Evolutionary conservation across 2,888 invertebrate species (phyloP).

Genomic region (Standfussiana lucernea): DNA sequence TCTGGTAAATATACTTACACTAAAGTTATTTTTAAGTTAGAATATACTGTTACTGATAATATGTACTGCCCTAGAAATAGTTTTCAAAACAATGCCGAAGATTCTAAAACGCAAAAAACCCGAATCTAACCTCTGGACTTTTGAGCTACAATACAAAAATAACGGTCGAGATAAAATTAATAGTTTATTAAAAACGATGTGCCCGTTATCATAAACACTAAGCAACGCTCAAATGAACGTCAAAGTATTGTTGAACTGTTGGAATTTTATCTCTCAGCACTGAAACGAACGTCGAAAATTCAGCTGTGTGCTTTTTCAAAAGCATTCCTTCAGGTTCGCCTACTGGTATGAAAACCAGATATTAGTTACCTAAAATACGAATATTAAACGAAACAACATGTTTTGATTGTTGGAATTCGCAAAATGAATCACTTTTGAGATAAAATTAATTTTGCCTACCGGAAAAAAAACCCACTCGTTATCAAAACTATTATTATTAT

Average conservation of each 20-base stretch:
- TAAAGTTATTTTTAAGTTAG: background rate
- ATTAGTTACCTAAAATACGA: background rate
- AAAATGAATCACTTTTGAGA: constrained; percentile 28
- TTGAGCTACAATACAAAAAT: background rate
- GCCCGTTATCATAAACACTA: background rate
- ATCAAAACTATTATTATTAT: background rate
- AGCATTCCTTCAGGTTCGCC: no score
- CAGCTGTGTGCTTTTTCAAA: no score
- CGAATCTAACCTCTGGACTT: background rate
- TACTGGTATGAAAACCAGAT: no score
- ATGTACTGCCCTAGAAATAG: background rate
- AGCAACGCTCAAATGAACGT: background rate
- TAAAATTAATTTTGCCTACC: background rate
- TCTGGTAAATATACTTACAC: background rate
- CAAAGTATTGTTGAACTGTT: background rate
- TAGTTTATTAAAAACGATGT: background rate
- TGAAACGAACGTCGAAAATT: background rate
- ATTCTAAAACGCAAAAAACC: background rate
- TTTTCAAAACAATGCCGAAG: background rate
- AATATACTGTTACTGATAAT: no score
- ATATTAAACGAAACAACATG: background rate
- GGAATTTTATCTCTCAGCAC: background rate
- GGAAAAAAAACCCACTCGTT: constrained; percentile 1
- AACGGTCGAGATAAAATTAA: constrained; percentile 7
- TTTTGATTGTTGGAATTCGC: background rate